Evolutionary conservation across 2,797 vertebrate genomes (phyloP), one percentile per base, ranked within the genome.

Genomic region (Numenius phaeopus): DNA sequence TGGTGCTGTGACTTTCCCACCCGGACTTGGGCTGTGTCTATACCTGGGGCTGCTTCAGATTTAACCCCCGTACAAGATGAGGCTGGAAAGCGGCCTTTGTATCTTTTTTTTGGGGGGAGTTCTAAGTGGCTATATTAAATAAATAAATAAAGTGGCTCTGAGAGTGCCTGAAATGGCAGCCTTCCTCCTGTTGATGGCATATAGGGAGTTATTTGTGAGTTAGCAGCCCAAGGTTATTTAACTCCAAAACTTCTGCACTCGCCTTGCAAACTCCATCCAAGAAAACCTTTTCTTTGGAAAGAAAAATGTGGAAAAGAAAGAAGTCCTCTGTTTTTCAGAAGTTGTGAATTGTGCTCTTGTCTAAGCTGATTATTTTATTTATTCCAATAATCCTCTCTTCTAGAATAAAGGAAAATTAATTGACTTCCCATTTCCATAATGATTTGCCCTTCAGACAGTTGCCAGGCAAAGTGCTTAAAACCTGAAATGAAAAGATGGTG

Each of bases 331-430:
- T 91, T 95, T 97, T 64, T 81, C 84, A 37, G 29, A 92, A 92
- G 52, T 92, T 95, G 61, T 77, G 47, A 95, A 78, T 85, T 54
- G 27, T 87, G 65, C 57, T 97, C 80, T 80, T 93, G 62, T 94
- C 94, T 96, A 98, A 98, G 97, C 97, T 95, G 97, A 97, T 98
- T 97, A 92, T 96, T 97, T 97, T 97, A 96, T 97, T 97, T 97
- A 96, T 97, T 92, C 87, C 78, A 89, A 89, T 97, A 97, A 97
- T 97, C 96, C 83, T 89, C 87, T 90, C 95, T 85, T 90, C 62
- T 65, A 92, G 91, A 91, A 95, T 83, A 93, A 95, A 97, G 57
- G 83, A 90, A 94, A 95, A 96, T 95, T 90, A 96, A 92, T 96
- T 96, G 91, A 92, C 87, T 87, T 89, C 62, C 73, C 85, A 58